Evolutionary conservation across 35 echinoderm and acorn worm genomes (phyloP).

Genomic region (Strongylocentrotus purpuratus): DNA sequence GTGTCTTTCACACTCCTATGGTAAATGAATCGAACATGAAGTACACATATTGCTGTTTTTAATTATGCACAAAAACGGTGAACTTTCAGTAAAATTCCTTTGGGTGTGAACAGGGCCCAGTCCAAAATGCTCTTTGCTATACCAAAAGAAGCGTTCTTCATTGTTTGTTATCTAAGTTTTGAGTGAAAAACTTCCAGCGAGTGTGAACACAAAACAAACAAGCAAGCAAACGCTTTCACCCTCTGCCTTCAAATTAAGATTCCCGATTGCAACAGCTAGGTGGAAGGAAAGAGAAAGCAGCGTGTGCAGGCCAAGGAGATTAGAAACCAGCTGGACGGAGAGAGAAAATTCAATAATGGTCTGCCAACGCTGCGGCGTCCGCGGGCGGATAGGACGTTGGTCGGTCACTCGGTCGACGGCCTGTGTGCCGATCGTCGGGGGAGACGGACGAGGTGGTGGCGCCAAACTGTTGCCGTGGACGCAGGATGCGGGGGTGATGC

Average conservation of each 20-base stretch:
- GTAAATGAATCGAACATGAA: not conserved
- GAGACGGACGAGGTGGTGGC: constrained; percentile 36
- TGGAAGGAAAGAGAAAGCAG: not conserved
- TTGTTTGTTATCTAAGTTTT: not conserved
- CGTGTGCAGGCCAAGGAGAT: not conserved
- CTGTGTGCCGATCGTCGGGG: not conserved
- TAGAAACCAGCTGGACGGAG: not conserved
- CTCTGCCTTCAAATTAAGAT: not conserved
- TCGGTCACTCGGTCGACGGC: not conserved
- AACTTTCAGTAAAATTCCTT: not conserved
- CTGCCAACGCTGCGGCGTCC: not conserved
- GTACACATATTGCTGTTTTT: not conserved
- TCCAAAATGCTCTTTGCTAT: not conserved
- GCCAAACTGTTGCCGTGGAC: constrained; percentile 8
- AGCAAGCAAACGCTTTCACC: not conserved
- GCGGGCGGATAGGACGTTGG: not conserved
- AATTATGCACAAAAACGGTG: not conserved
- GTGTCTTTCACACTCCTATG: not conserved
- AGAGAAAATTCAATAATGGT: constrained; percentile 26
- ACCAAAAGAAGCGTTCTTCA: not conserved
- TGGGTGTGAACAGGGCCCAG: not conserved
- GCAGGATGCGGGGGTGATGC: not conserved
- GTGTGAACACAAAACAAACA: not conserved
- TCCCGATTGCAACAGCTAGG: not conserved
- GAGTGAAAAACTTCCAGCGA: not conserved